Conservation (phyloP, 2,797 vertebrate genomes). For the Pipistrellus nathusii region DNA sequence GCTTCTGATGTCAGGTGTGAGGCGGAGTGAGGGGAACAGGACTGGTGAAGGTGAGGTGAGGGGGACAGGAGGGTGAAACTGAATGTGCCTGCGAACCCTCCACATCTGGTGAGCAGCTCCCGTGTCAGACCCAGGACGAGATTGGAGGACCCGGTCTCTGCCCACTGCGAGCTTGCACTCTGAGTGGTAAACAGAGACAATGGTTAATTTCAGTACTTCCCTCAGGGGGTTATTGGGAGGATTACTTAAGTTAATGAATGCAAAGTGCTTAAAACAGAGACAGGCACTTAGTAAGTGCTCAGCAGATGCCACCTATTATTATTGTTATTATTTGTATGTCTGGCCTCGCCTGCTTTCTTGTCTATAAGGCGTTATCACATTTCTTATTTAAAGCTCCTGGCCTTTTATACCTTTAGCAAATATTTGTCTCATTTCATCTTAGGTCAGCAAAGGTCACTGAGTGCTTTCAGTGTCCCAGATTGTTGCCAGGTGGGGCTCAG, state of each 20-base stretch:
- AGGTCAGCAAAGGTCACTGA: not conserved
- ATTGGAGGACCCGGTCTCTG: not conserved
- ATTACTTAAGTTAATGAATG: not conserved
- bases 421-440: not conserved
- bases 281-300: not conserved
- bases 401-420: not conserved
- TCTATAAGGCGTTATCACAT: not conserved
- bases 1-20: not conserved
- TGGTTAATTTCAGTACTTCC: not conserved
- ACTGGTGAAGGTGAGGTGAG: not conserved
- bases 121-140: not conserved
- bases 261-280: not conserved
- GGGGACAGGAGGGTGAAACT: not conserved
- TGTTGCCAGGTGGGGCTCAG: not conserved
- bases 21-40: not conserved
- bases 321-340: not conserved
- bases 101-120: too few relatives aligned
- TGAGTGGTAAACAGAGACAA: not conserved
- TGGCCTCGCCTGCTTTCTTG: not conserved
- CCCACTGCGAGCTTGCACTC: not conserved
- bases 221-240: not conserved
- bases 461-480: not conserved
- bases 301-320: not conserved
- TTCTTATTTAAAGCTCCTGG: not conserved
- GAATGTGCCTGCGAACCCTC: not conserved